Evolutionary conservation across 53 echinoderm and acorn worm species (phyloP).

Genomic region (Apostichopus leukothele): DNA sequence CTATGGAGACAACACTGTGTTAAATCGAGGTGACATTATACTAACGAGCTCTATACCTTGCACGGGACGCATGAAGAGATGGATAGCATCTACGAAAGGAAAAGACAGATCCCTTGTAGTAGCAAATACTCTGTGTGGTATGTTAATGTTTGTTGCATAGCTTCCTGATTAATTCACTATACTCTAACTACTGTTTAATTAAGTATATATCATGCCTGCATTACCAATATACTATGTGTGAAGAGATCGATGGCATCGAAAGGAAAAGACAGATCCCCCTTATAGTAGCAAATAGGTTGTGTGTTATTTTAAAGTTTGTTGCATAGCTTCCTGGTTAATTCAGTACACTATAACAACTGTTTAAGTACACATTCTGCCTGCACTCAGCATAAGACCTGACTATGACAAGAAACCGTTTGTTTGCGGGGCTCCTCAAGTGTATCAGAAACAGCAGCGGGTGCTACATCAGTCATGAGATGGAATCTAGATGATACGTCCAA

Average conservation of each 20-base stretch:
- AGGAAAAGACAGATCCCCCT: background rate
- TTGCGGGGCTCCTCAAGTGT: too few relatives aligned
- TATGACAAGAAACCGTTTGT: too few relatives aligned
- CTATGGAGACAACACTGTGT: background rate
- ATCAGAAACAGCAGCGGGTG: too few relatives aligned
- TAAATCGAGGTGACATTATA: background rate
- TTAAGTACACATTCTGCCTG: too few relatives aligned
- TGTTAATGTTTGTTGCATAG: background rate
- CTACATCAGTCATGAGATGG: too few relatives aligned
- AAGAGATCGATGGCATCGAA: background rate
- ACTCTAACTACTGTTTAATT: background rate
- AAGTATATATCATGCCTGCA: background rate
- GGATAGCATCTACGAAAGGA: background rate
- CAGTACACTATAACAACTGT: too few relatives aligned
- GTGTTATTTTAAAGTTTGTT: background rate
- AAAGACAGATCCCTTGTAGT: background rate
- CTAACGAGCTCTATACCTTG: background rate
- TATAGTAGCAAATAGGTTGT: background rate
- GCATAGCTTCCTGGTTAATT: background rate
- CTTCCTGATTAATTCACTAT: background rate
- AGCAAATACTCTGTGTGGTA: background rate
- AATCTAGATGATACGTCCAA: too few relatives aligned
- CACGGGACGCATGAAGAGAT: background rate
- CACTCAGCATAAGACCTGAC: too few relatives aligned
- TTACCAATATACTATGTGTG: background rate